Evolutionary conservation across 2,113 vertebrate genomes (phyloP).

Genomic region (Arenaria interpres): DNA sequence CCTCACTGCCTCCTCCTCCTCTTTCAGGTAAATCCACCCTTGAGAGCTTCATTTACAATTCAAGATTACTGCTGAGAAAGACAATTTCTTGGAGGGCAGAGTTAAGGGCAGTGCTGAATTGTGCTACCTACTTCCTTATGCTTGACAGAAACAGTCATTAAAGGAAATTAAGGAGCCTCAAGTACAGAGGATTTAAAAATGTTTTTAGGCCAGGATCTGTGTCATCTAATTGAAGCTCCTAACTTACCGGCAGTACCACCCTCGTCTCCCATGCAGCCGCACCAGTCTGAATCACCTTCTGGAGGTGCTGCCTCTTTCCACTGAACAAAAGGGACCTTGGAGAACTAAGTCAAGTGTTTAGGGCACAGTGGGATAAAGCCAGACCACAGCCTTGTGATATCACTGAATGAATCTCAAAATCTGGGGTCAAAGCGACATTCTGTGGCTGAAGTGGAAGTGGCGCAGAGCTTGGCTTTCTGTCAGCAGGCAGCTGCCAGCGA

Average conservation of each 20-base stretch:
- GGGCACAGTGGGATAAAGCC: background rate
- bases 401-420: background rate
- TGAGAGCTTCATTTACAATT: background rate
- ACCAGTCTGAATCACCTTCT: background rate
- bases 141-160: background rate
- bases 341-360: background rate
- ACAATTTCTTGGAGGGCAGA: background rate
- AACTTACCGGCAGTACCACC: background rate
- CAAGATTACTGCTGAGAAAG: background rate
- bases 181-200: background rate
- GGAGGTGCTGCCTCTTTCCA: background rate
- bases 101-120: background rate
- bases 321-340: background rate
- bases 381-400: background rate
- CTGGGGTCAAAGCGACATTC: background rate
- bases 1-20: background rate
- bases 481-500: background rate
- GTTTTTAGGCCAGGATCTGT: background rate
- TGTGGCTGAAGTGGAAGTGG: background rate
- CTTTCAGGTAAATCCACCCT: background rate
- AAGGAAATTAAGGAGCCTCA: background rate
- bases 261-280: background rate
- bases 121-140: background rate
- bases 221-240: background rate
- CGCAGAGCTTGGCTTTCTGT: background rate